Conservation (phyloP, 2,888 invertebrate species). For the Apeira syringaria region DNA sequence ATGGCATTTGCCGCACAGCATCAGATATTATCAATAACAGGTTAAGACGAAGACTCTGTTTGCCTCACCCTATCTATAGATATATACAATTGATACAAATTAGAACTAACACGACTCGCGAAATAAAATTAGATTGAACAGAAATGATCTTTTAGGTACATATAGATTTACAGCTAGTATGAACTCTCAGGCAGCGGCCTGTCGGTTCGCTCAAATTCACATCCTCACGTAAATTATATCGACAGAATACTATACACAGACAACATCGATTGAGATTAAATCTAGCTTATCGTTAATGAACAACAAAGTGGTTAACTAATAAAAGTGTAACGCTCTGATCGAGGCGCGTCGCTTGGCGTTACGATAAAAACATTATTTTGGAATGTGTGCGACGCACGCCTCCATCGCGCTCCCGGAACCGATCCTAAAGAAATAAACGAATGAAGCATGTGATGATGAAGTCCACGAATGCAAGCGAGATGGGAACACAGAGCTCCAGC, state of each 20-base stretch:
- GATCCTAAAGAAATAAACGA: conserved; percentile 37
- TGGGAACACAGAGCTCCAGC: conserved; percentile 11
- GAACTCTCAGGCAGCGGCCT: conserved; percentile 71
- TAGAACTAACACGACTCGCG: conserved; percentile 74
- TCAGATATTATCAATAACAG: conserved; percentile 71
- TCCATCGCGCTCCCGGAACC: conserved; percentile 40
- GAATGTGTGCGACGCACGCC: conserved; percentile 75
- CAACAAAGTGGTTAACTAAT: conserved; percentile 80
- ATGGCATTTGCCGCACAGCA: conserved; percentile 62
- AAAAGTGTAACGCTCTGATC: conserved; percentile 62
- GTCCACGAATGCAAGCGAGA: conserved; percentile 29
- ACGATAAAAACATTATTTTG: conserved; percentile 69
- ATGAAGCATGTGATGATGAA: conserved; percentile 38
- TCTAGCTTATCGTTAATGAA: conserved; percentile 82
- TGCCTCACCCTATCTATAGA: conserved; percentile 74
- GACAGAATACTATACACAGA: conserved; percentile 79
- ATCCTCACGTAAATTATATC: conserved; percentile 72
- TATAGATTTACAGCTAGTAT: conserved; percentile 67
- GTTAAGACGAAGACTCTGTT: conserved; percentile 64
- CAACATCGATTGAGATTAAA: conserved; percentile 80
- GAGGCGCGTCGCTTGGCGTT: conserved; percentile 64
- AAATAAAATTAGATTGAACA: conserved; percentile 61
- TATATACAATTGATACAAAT: conserved; percentile 68
- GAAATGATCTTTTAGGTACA: conserved; percentile 40
- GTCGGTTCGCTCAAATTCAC: conserved; percentile 80